phyloP scores from a whole-genome alignment of 2,113 vertebrate species.

The Gadus chalcogrammus region DNA sequence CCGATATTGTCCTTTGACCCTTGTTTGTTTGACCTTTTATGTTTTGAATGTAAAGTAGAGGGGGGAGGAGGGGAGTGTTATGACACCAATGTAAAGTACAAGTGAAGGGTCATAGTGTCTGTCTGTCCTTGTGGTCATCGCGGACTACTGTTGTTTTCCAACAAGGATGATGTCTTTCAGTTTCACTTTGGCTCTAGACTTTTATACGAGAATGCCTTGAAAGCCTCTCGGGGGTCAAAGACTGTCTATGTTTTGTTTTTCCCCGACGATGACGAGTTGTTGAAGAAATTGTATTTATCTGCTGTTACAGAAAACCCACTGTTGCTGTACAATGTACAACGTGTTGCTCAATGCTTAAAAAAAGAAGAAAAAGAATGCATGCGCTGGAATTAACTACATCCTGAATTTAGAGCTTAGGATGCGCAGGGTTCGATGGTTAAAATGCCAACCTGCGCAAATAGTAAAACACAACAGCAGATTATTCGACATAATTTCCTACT shows the following conservation, averaged over 20 bases:
- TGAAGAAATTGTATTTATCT: conserved; percentile 24
- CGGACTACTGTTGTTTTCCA: conserved; percentile 19
- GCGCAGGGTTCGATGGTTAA: no score
- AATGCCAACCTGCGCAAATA: no score
- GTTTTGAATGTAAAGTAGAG: conserved; percentile 62
- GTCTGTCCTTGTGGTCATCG: background rate
- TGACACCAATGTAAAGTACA: conserved; percentile 37
- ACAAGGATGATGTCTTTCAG: background rate
- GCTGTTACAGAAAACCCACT: conserved; percentile 20
- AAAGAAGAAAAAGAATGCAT: no score
- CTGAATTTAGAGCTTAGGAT: background rate
- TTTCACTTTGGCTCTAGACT: background rate
- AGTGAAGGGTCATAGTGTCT: conserved; percentile 35
- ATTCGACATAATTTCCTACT: no score
- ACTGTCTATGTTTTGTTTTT: conserved; percentile 32
- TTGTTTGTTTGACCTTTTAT: conserved; percentile 34
- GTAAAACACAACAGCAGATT: no score
- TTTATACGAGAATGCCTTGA: background rate
- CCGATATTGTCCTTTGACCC: conserved; percentile 2
- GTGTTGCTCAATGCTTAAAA: conserved; percentile 19
- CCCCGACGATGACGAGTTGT: conserved; percentile 25
- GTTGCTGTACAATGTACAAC: conserved; percentile 3
- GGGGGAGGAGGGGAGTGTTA: conserved; percentile 14
- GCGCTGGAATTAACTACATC: conserved; percentile 22
- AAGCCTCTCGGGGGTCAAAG: background rate